A percentile compares a stretch with the other conserved stretches of the same genome.
Evolutionary conservation across 2,797 vertebrate species (phyloP).

Genomic region (Siniperca undulata): DNA sequence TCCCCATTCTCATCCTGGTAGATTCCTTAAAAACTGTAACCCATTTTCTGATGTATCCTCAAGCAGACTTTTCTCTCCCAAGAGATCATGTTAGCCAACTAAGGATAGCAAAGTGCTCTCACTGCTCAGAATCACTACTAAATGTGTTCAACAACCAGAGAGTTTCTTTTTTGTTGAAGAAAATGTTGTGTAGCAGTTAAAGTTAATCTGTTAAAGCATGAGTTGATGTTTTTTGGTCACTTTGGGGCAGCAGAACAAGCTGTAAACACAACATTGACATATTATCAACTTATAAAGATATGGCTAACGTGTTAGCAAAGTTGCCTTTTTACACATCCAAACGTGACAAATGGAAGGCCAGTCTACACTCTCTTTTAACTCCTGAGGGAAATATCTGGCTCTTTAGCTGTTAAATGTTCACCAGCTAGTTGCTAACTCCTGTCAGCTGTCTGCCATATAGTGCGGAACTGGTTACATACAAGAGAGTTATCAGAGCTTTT

Average conservation of each 20-base stretch:
- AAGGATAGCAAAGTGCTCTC: conserved; percentile 19
- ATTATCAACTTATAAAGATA: neutral
- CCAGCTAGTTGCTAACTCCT: neutral
- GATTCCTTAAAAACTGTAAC: conserved; percentile 44
- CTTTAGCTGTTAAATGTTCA: neutral
- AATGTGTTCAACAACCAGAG: neutral
- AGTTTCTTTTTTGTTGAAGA: conserved; percentile 4
- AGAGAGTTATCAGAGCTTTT: neutral
- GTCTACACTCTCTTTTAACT: neutral
- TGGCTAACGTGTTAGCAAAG: neutral
- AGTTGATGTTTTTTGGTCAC: neutral
- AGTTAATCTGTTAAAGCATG: neutral
- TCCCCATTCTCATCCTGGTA: conserved; percentile 18
- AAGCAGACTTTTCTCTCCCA: conserved; percentile 21
- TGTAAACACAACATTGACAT: conserved; percentile 5
- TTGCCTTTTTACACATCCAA: neutral
- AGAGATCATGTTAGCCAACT: neutral
- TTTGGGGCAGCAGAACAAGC: neutral
- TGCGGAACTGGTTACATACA: too few relatives aligned
- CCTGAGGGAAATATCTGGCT: neutral
- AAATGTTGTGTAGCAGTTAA: neutral
- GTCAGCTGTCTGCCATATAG: neutral
- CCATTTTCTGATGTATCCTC: conserved; percentile 39
- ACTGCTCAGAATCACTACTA: conserved; percentile 9
- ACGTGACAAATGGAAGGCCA: neutral